These are phyloP conservation scores for Maniola jurtina DNA, from an alignment of 1,140 invertebrate genomes.

Conservation along the genomic window DNA sequence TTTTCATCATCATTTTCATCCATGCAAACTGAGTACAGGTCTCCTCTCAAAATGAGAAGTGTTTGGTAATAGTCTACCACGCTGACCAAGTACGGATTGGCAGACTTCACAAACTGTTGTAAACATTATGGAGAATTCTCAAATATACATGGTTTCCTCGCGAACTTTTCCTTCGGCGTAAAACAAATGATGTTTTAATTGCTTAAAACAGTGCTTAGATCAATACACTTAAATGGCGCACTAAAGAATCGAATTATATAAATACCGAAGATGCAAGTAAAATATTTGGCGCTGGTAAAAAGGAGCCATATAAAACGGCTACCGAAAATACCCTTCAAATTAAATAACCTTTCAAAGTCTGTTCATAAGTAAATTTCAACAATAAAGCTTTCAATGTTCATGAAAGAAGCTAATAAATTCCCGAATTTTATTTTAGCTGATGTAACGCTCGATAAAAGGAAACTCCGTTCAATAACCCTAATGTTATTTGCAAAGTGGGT, in stretches of 20 bases:
- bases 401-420: constrained; percentile 9
- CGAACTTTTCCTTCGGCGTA: too few species aligned
- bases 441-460: constrained; percentile 7
- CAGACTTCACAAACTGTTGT: too few species aligned
- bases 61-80: too few species aligned
- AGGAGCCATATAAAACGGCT: background rate
- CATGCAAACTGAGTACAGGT: too few species aligned
- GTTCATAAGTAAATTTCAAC: background rate
- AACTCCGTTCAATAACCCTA: constrained; percentile 5
- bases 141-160: too few species aligned
- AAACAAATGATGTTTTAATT: too few species aligned
- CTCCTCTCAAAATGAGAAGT: too few species aligned
- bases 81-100: too few species aligned
- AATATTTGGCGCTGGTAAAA: background rate
- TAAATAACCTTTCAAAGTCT: constrained; percentile 9
- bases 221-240: too few species aligned
- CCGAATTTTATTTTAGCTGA: constrained; percentile 4
- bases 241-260: background rate
- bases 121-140: too few species aligned
- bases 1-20: too few species aligned
- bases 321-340: constrained; percentile 2
- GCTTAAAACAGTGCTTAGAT: too few species aligned
- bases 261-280: background rate
- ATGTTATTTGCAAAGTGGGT: constrained; percentile 7
- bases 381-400: constrained; percentile 10